phyloP scores from a whole-genome alignment of 2,888 invertebrate species.

The Biston betularia region DNA sequence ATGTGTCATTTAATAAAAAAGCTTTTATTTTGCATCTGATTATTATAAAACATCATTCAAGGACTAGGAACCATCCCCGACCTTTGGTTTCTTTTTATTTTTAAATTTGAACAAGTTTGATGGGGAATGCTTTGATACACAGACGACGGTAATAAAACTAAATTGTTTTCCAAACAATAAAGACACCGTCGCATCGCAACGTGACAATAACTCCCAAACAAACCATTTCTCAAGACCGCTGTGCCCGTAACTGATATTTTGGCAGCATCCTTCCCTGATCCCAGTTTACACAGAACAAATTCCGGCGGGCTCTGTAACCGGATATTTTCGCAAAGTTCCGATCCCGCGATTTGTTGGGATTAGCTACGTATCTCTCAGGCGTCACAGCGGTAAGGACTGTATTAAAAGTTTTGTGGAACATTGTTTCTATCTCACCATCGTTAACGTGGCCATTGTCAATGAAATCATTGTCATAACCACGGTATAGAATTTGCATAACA shows the following conservation, averaged over 20 bases:
- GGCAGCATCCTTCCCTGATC: constrained; percentile 4
- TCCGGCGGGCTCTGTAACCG: constrained; percentile 15
- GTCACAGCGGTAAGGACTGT: background rate
- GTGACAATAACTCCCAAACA: constrained; percentile 12
- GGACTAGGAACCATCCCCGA: no score
- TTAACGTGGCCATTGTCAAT: background rate
- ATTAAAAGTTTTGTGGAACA: constrained; percentile 1
- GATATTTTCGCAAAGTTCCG: constrained; percentile 28
- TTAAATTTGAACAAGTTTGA: background rate
- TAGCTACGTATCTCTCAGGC: constrained; percentile 20
- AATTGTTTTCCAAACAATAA: constrained; percentile 1
- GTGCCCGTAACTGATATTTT: constrained; percentile 16
- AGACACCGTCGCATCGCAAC: background rate
- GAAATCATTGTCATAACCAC: no score
- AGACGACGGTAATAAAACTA: background rate
- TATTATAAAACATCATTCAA: no score
- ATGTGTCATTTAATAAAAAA: no score
- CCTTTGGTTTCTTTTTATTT: no score
- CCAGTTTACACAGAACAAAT: constrained; percentile 27
- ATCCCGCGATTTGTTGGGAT: constrained; percentile 28
- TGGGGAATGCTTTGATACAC: no score
- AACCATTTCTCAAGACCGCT: constrained; percentile 8
- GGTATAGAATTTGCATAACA: no score
- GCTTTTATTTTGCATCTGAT: no score
- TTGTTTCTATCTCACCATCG: background rate